phyloP scores from a whole-genome alignment of 1,140 invertebrate genomes.

The Calosoma granatense region DNA sequence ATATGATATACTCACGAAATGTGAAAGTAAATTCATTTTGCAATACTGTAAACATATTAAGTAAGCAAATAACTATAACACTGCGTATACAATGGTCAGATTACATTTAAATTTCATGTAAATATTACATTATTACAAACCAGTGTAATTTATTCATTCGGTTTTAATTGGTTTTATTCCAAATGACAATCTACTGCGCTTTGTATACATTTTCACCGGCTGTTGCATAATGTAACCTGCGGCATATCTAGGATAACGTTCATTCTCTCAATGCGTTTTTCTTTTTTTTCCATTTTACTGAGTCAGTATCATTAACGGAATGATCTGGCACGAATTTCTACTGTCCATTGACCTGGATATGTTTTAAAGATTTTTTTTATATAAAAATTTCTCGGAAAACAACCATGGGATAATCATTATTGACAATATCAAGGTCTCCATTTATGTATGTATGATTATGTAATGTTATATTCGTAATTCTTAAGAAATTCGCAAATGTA shows the following conservation, averaged over 20 bases:
- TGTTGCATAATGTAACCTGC: neutral
- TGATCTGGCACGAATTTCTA: neutral
- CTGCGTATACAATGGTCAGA: no score
- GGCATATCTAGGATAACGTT: conserved; percentile 3
- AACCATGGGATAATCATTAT: neutral
- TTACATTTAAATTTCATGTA: no score
- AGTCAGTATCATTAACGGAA: neutral
- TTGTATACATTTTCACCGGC: conserved; percentile 3
- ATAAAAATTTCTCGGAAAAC: neutral
- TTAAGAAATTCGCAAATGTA: no score
- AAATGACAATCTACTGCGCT: neutral
- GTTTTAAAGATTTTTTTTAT: neutral
- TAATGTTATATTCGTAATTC: neutral
- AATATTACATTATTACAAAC: no score
- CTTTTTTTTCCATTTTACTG: no score
- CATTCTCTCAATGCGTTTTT: no score
- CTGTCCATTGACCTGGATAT: neutral
- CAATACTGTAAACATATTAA: no score
- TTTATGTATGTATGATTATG: neutral
- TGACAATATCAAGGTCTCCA: neutral
- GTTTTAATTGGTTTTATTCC: no score
- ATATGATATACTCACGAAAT: no score
- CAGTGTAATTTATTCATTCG: no score
- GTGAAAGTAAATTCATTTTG: no score
- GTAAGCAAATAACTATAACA: no score